phyloP scores from a whole-genome alignment of 2,113 vertebrate species.

The Eurystomus gularis region DNA sequence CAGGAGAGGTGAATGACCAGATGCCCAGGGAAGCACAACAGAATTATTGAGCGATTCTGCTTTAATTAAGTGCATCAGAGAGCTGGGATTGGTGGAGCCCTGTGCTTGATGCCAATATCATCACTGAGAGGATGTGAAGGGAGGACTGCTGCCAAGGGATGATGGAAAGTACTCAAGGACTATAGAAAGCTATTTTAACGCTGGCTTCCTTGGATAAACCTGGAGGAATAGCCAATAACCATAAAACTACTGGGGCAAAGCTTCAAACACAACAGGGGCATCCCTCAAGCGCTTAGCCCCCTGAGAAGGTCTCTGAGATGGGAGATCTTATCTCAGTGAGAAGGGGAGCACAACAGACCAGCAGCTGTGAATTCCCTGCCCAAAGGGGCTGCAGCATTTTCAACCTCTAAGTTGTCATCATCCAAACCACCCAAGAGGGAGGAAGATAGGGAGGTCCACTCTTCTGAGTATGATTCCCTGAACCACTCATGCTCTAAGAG shows the following conservation, averaged over 20 bases:
- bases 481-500: not conserved
- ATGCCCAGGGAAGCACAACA: constrained; percentile 43
- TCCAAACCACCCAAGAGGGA: not conserved
- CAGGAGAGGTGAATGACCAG: constrained; percentile 34
- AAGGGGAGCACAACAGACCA: not conserved
- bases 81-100: constrained; percentile 3
- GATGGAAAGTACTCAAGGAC: constrained; percentile 40
- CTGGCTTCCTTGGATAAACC: not conserved
- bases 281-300: not conserved
- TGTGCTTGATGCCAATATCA: not conserved
- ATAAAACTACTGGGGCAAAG: constrained; percentile 40
- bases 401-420: not conserved
- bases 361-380: not conserved
- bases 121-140: not conserved
- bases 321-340: not conserved
- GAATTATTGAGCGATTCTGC: constrained; percentile 43
- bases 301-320: not conserved
- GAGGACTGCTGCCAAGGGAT: constrained; percentile 31
- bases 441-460: not conserved
- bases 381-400: not conserved
- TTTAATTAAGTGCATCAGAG: constrained; percentile 59
- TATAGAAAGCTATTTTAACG: constrained; percentile 42
- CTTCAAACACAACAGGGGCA: not conserved
- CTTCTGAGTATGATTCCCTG: not conserved
- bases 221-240: not conserved